Evolutionary conservation across 2,888 invertebrate species (phyloP).

Genomic region (Perdita meconis): DNA sequence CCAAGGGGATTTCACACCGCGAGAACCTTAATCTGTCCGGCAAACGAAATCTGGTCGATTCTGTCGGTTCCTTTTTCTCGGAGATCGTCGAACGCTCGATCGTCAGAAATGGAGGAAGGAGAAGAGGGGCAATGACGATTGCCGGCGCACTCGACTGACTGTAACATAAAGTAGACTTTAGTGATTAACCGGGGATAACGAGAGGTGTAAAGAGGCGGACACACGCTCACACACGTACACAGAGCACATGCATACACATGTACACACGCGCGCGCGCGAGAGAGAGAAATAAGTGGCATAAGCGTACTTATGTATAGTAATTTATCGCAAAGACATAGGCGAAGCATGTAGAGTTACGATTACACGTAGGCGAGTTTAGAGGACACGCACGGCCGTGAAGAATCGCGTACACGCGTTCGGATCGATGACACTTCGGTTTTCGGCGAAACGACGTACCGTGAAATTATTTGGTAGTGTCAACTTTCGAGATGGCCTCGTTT

Average conservation of each 20-base stretch:
- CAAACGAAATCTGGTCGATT: conserved; percentile 4
- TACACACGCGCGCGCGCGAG: conserved; percentile 6
- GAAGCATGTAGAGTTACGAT: conserved; percentile 65
- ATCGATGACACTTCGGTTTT: conserved; percentile 34
- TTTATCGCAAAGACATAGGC: conserved; percentile 70
- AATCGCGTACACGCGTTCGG: conserved; percentile 36
- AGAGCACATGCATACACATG: conserved; percentile 25
- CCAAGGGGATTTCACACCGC: not conserved
- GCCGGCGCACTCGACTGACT: conserved; percentile 79
- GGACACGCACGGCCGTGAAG: conserved; percentile 44
- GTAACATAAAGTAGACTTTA: conserved; percentile 70
- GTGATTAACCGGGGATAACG: conserved; percentile 60
- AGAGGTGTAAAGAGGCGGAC: conserved; percentile 37
- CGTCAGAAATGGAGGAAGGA: not conserved
- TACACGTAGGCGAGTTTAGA: conserved; percentile 63
- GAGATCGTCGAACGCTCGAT: conserved; percentile 25
- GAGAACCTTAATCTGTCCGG: not conserved
- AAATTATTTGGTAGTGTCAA: not conserved
- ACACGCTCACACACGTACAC: conserved; percentile 28
- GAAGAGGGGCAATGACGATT: conserved; percentile 43
- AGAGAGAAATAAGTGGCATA: conserved; percentile 63
- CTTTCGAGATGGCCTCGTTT: not conserved
- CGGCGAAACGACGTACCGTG: not conserved
- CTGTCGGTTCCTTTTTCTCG: conserved; percentile 21
- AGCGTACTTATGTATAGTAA: conserved; percentile 70